Conservation (phyloP, 2,113 vertebrate species). For the Notarius quadriscutis region DNA sequence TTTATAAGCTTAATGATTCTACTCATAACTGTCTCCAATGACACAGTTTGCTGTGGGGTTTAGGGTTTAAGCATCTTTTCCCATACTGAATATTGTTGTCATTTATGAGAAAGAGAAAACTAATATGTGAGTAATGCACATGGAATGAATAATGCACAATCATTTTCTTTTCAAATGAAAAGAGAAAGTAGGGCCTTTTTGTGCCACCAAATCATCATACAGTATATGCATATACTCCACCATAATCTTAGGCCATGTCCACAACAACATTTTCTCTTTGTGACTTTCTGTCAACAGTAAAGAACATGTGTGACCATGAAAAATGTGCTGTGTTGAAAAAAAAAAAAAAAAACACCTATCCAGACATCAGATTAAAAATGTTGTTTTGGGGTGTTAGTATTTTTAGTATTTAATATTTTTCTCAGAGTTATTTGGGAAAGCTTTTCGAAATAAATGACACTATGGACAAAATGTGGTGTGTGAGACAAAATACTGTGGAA, state of each 20-base stretch:
- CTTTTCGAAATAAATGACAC: neutral
- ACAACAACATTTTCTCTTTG: neutral
- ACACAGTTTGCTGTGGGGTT: neutral
- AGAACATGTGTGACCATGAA: neutral
- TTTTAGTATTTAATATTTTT: neutral
- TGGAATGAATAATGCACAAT: neutral
- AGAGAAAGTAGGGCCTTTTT: neutral
- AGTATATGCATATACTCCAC: neutral
- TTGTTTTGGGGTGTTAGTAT: neutral
- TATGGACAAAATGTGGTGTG: neutral
- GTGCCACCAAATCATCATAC: neutral
- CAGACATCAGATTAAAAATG: neutral
- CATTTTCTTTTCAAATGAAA: neutral
- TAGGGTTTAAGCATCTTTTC: conserved; percentile 3
- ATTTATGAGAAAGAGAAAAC: conserved; percentile 24
- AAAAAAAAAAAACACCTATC: neutral
- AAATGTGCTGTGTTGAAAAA: neutral
- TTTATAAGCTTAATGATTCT: conserved; percentile 22
- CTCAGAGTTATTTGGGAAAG: neutral
- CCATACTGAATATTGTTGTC: conserved; percentile 1
- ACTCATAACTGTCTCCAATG: neutral
- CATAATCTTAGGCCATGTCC: neutral
- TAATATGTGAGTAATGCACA: neutral
- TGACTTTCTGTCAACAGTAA: neutral
- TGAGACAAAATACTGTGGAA: neutral